Conservation (phyloP, 2,113 vertebrate species). For the Amphiprion percula region DNA sequence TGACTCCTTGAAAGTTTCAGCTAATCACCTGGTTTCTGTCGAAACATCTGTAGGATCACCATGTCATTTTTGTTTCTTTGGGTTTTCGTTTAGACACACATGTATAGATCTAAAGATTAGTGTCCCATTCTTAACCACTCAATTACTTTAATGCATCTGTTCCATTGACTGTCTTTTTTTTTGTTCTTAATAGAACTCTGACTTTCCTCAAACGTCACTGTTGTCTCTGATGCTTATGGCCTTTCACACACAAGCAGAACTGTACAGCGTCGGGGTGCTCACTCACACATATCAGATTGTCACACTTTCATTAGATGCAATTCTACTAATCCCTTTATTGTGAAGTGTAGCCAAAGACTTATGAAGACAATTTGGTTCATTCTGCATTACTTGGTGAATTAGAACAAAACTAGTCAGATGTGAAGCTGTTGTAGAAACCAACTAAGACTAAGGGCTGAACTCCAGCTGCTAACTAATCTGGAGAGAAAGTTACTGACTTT, state of each 20-base stretch:
- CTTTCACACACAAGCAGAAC: conserved; percentile 20
- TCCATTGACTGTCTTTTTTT: neutral
- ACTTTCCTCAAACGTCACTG: neutral
- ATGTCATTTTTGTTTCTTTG: no score
- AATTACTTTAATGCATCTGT: neutral
- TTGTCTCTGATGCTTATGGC: neutral
- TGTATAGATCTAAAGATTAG: neutral
- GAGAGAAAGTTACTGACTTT: conserved; percentile 23
- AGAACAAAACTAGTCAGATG: conserved; percentile 25
- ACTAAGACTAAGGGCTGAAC: conserved; percentile 65
- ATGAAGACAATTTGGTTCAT: conserved; percentile 28
- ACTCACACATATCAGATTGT: conserved; percentile 70
- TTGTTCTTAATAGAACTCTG: neutral
- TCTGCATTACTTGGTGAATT: conserved; percentile 15
- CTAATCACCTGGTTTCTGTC: no score
- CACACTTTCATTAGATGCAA: conserved; percentile 59
- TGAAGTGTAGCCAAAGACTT: conserved; percentile 75
- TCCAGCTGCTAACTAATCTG: conserved; percentile 47
- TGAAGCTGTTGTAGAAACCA: conserved; percentile 15
- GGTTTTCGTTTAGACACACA: no score
- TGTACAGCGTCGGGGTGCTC: conserved; percentile 26
- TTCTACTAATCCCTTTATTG: conserved; percentile 68
- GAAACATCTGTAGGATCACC: no score
- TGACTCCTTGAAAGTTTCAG: neutral
- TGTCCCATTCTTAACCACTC: neutral